These are phyloP conservation scores for Myotis findleyi DNA, from an alignment of 2,797 vertebrate genomes.

Conservation along the genomic window DNA sequence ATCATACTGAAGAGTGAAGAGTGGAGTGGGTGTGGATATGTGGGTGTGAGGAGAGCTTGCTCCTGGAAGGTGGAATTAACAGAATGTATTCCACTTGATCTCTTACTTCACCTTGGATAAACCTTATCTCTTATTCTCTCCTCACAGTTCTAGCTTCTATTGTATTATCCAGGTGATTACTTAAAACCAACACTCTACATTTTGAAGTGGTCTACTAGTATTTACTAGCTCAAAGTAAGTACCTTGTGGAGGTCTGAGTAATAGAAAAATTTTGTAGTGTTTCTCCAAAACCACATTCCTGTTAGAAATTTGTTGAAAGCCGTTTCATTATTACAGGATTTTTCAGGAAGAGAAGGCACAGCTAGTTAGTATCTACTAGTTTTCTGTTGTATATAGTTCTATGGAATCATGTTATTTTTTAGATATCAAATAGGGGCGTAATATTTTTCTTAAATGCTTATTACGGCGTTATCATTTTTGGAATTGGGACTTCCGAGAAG, in stretches of 20 bases:
- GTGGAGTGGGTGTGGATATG: conserved; percentile 36
- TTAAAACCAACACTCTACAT: neutral
- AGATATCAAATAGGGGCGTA: neutral
- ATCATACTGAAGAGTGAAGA: conserved; percentile 48
- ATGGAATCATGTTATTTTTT: conserved; percentile 44
- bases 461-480: conserved; percentile 52
- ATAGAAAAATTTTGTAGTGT: neutral
- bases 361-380: neutral
- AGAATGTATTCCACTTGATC: neutral
- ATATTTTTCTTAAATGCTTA: conserved; percentile 57
- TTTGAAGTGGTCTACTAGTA: neutral
- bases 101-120: conserved; percentile 57
- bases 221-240: conserved; percentile 15
- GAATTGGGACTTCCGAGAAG: conserved; percentile 46
- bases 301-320: conserved; percentile 47
- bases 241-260: conserved; percentile 10
- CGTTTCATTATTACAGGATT: conserved; percentile 41
- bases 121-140: neutral
- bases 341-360: conserved; percentile 48
- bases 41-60: conserved; percentile 56
- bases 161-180: conserved; percentile 17
- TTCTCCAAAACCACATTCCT: conserved; percentile 31
- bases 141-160: neutral
- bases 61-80: neutral
- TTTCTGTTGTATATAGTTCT: conserved; percentile 38